These are phyloP conservation scores for Coelopa frigida DNA, from an alignment of 1,140 invertebrate genomes.

Conservation along the genomic window DNA sequence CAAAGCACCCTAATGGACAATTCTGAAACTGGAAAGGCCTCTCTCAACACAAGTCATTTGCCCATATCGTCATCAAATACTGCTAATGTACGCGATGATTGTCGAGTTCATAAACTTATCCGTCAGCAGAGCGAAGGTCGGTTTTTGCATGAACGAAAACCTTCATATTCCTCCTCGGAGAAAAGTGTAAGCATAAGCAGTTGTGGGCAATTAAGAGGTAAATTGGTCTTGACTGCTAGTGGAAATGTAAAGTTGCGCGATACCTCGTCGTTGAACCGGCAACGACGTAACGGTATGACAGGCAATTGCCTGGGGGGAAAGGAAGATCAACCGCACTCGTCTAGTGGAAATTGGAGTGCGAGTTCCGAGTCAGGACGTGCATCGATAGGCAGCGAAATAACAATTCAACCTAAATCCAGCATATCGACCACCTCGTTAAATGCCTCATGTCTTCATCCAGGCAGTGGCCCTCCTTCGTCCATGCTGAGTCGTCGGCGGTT, in stretches of 20 bases:
- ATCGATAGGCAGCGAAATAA: constrained; percentile 74
- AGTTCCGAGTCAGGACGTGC: constrained; percentile 82
- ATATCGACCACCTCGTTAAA: constrained; percentile 62
- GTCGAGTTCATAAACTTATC: constrained; percentile 53
- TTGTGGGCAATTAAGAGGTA: constrained; percentile 35
- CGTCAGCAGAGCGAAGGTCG: constrained; percentile 40
- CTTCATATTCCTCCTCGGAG: constrained; percentile 65
- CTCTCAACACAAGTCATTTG: background rate
- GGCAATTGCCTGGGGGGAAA: constrained; percentile 33
- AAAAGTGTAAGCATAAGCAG: constrained; percentile 51
- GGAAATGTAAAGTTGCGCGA: constrained; percentile 61
- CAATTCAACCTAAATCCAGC: constrained; percentile 62
- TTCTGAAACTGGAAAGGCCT: constrained; percentile 15
- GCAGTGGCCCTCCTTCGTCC: constrained; percentile 58
- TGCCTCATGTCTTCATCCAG: constrained; percentile 52
- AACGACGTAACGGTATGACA: constrained; percentile 49
- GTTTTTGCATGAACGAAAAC: constrained; percentile 61
- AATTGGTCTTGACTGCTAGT: constrained; percentile 23
- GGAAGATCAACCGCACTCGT: constrained; percentile 78
- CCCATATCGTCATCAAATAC: constrained; percentile 5
- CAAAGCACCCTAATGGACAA: constrained; percentile 37
- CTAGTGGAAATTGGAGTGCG: constrained; percentile 89
- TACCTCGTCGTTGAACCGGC: constrained; percentile 54
- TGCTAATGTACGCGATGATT: constrained; percentile 37
- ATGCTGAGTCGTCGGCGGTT: constrained; percentile 58